Evolutionary conservation across 2,888 invertebrate species (phyloP), one percentile per base, ranked within the genome.

Genomic region (Thymelicus acteon): DNA sequence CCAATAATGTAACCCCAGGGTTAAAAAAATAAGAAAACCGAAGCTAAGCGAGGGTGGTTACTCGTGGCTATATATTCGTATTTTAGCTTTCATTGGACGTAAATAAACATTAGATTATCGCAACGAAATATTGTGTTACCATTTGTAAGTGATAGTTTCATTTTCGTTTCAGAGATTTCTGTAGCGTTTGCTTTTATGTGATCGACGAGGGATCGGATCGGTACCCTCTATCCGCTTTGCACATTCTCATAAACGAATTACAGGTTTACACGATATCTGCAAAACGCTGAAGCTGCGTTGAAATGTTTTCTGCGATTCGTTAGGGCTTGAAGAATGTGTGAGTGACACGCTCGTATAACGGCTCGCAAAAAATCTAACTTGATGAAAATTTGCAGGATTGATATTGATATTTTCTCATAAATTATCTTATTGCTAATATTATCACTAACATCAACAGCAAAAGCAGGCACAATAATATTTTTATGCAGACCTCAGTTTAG

Each of bases 231-330:
- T 81, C 77, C 80, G 82, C 78, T 83, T 85, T 87, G 83, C 82
- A 80, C 81, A 83, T 79, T 81, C 73, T 76, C 75, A 76, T 83
- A 85, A 84, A 81, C 78, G 82, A 84, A 82, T 86, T 80, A 83
- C 77, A 75, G 74, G 76, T 77, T 77, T 72, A 75, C 77, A 77
- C 78, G 72, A 72, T 75, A 78, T 73, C 76, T 74, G 79, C 75
- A 64, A 71, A 74, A 54, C 44, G 62, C 44, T 69, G 57, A 37
- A 19, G 57, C 19, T 48, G 40, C 8, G 13, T 19, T 44, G 61
- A 69, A 69, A 37, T 39, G 62, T n/a, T 54, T 19, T n/a, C 10
- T 54, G 64, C 12, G 13, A 65, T 39, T 31, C 44, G 54, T 65
- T 47, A 6, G 15, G 49, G n/a, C 39, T 49, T 49, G 15, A n/a